Evolutionary conservation across 2,888 invertebrate species (phyloP), one percentile per base, ranked within the genome.

Genomic region (Drosophila niveifrons): DNA sequence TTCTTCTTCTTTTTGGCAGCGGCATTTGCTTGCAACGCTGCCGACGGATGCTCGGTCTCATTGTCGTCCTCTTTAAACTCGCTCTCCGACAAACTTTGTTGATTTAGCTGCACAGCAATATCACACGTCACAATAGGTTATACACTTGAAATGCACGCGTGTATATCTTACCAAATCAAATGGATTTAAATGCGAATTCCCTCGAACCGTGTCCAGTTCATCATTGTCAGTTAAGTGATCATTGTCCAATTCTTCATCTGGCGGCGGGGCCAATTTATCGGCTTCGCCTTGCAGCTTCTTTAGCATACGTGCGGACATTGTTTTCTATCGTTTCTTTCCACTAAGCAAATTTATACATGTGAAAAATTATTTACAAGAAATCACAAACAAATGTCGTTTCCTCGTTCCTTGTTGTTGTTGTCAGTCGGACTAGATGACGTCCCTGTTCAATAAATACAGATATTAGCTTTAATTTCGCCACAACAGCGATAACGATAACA

Each of bases 51-150:
- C 78, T 95, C 94, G 29, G 94, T 94, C 88, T 95, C 94, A 85
- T 94, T 94, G 85, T 95, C 95, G 85, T 95, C 95, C 85, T 95
- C 95, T 90, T 95, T 95, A 6, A 94, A 94, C 91, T 95, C 95
- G 75, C 95, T 95, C 86, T 95, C 95, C 0, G 95, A 95, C 80
- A 94, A 93, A 46, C 94, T 94, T 78, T 94, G 94, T 85, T 95
- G 94, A 91, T 95, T 95, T 61, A 95, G 91, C 95, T 89, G 66
- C 6, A 44, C 1, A 53, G 67, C 8, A 41, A 44, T 48, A 15
- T 15, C 39, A 15, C 39, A 4, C 17, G 43, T 41, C 48, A 31
- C 48, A 31, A 44, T 31, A 43, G 2, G 11, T 4, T 15, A 17
- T 18, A 48, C 17, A 46, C 8, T 4, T 23, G 10, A 9, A 36